These are phyloP conservation scores for Scrobipalpa costella DNA, from an alignment of 2,888 invertebrate genomes.

Conservation along the genomic window DNA sequence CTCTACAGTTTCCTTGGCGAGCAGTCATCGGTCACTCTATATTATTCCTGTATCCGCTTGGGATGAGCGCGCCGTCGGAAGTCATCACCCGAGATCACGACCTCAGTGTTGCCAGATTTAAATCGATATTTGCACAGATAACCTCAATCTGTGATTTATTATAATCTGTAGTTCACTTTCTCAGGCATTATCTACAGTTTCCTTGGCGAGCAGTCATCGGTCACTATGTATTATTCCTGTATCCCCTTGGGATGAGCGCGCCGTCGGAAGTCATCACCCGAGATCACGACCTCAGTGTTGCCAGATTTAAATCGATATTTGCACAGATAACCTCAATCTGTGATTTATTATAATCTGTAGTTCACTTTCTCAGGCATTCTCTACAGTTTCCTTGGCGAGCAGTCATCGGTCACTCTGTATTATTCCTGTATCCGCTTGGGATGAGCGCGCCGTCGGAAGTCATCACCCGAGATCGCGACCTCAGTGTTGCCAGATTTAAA, in stretches of 20 bases:
- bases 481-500: neutral
- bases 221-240: constrained; percentile 19
- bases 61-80: constrained; percentile 42
- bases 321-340: neutral
- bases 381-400: neutral
- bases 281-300: neutral
- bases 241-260: constrained; percentile 37
- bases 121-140: neutral
- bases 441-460: constrained; percentile 38
- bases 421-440: constrained; percentile 28
- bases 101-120: neutral
- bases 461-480: too few species aligned
- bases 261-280: constrained; percentile 31
- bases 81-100: too few species aligned
- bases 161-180: neutral
- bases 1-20: neutral
- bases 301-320: neutral
- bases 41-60: constrained; percentile 19
- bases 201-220: constrained; percentile 17
- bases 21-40: constrained; percentile 24
- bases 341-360: neutral
- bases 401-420: constrained; percentile 23
- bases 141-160: neutral
- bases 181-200: neutral
- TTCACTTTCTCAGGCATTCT: constrained; percentile 4